These are phyloP conservation scores for Myotis davidii DNA, from an alignment of 2,113 vertebrate species.

Conservation along the genomic window DNA sequence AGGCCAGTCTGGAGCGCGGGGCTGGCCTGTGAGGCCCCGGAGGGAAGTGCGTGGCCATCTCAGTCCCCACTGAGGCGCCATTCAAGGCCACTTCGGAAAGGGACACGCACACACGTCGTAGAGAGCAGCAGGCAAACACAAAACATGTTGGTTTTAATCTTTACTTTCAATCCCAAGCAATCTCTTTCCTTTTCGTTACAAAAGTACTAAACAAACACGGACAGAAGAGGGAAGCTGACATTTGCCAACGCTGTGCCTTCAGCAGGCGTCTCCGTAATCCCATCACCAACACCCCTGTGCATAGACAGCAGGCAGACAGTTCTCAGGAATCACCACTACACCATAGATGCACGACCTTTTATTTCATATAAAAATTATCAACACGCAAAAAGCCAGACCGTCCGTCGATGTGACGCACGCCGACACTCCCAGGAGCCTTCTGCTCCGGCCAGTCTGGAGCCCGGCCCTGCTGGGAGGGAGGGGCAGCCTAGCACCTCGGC, in stretches of 20 bases:
- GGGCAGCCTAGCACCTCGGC: background rate
- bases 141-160: constrained; percentile 52
- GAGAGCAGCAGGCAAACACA: constrained; percentile 34
- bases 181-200: constrained; percentile 48
- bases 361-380: constrained; percentile 81
- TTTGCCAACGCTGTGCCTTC: background rate
- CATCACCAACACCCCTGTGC: background rate
- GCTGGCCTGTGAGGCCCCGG: background rate
- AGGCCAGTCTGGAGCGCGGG: background rate
- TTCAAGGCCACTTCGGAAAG: background rate
- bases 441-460: background rate
- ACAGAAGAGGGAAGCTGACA: background rate
- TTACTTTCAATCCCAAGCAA: constrained; percentile 63
- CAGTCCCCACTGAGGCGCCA: background rate
- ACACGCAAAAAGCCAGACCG: constrained; percentile 69
- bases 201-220: background rate
- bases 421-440: constrained; percentile 50
- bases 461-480: background rate
- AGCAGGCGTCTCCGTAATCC: background rate
- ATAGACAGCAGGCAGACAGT: background rate
- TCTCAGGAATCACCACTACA: background rate
- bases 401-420: constrained; percentile 63
- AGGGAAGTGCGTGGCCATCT: background rate
- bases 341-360: constrained; percentile 78
- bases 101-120: accelerated